These are phyloP conservation scores for Dicyrtomina minuta DNA, from an alignment of 2,888 invertebrate genomes.

Conservation along the genomic window DNA sequence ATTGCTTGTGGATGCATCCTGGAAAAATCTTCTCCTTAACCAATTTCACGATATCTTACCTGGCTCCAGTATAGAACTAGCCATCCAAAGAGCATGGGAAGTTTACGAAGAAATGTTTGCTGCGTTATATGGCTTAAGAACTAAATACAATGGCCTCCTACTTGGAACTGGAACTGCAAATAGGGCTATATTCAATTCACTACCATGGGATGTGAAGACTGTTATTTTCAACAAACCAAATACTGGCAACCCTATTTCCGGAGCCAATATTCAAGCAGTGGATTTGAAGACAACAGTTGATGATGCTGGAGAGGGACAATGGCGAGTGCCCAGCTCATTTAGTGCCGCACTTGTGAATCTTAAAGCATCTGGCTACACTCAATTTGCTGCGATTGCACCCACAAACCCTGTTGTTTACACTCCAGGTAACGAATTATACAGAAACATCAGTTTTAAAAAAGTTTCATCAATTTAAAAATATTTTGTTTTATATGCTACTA, in stretches of 20 bases:
- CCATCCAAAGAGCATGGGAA: constrained; percentile 56
- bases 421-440: neutral
- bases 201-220: constrained; percentile 41
- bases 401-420: constrained; percentile 21
- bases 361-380: constrained; percentile 37
- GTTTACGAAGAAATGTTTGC: constrained; percentile 47
- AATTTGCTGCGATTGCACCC: constrained; percentile 27
- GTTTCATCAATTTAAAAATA: neutral
- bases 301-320: constrained; percentile 31
- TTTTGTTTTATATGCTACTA: no score
- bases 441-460: no score
- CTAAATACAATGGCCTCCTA: constrained; percentile 35
- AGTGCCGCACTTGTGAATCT: constrained; percentile 37
- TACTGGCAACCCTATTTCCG: constrained; percentile 13
- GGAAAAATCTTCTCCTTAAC: constrained; percentile 60
- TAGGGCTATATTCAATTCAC: constrained; percentile 40
- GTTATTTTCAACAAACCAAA: constrained; percentile 47
- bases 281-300: constrained; percentile 26
- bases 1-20: constrained; percentile 52
- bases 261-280: constrained; percentile 33
- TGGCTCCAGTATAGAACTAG: constrained; percentile 58
- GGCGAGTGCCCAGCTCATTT: constrained; percentile 34
- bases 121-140: constrained; percentile 33
- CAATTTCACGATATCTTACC: constrained; percentile 62
- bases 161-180: constrained; percentile 35